phyloP scores from a whole-genome alignment of 2,113 vertebrate genomes.

The Galemys pyrenaicus region DNA sequence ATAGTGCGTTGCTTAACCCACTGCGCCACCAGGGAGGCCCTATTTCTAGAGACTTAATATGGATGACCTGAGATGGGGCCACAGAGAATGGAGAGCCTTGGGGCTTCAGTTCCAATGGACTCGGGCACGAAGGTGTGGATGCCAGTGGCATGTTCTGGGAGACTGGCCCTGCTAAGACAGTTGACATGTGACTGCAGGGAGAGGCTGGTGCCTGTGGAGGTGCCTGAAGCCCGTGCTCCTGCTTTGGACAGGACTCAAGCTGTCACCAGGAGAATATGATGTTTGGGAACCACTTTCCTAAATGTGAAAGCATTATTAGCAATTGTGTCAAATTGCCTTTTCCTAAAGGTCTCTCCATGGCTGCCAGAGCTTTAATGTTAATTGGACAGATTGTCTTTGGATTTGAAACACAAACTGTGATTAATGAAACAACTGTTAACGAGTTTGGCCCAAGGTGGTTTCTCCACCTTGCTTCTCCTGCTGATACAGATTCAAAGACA shows the following conservation, averaged over 20 bases:
- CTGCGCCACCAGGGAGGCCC: no score
- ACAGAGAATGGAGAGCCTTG: background rate
- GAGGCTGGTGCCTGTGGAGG: background rate
- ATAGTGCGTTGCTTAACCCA: no score
- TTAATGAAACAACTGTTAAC: constrained; percentile 85
- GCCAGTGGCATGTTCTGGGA: background rate
- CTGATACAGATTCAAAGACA: background rate
- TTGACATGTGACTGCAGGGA: background rate
- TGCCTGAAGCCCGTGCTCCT: background rate
- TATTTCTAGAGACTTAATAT: background rate
- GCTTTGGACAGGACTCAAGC: constrained; percentile 18
- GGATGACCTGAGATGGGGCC: background rate
- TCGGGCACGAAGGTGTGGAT: background rate
- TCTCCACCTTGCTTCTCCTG: constrained; percentile 73
- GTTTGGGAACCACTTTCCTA: constrained; percentile 74
- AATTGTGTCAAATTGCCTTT: constrained; percentile 78
- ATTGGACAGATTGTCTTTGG: constrained; percentile 88
- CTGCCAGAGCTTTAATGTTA: constrained; percentile 86
- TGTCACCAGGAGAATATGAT: constrained; percentile 56
- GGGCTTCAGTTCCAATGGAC: background rate
- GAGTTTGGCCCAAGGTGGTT: constrained; percentile 74
- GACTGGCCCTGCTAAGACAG: background rate
- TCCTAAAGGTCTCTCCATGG: constrained; percentile 71
- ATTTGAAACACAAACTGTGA: constrained; percentile 86
- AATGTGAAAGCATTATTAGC: constrained; percentile 77